Conservation (phyloP, 2,113 vertebrate genomes). For the Aptenodytes forsteri region DNA sequence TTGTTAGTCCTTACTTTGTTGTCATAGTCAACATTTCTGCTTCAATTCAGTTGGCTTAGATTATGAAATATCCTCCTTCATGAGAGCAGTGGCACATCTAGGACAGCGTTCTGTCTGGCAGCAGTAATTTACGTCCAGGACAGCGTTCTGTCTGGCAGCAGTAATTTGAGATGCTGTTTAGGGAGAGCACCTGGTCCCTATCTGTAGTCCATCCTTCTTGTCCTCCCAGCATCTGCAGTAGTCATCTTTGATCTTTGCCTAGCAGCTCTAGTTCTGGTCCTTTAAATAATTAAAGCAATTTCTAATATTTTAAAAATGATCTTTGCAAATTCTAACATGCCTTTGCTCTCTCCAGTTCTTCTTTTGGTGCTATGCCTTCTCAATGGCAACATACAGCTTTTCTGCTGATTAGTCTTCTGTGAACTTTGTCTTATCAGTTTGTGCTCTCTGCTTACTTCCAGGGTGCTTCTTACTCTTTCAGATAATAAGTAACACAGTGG, state of each 20-base stretch:
- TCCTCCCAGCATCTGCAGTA: neutral
- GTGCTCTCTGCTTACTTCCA: neutral
- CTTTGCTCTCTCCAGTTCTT: neutral
- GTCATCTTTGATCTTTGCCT: neutral
- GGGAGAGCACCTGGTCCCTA: neutral
- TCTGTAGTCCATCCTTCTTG: neutral
- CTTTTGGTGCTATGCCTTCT: neutral
- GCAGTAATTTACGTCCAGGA: neutral
- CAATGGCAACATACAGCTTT: neutral
- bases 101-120: neutral
- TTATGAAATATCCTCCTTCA: neutral
- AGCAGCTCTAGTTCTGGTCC: neutral
- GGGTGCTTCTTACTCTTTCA: neutral
- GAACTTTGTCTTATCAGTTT: neutral
- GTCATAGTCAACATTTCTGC: neutral
- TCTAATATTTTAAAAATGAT: neutral
- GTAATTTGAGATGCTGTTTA: neutral
- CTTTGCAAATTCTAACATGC: neutral
- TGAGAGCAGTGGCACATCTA: neutral
- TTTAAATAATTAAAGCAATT: neutral
- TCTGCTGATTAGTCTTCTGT: neutral
- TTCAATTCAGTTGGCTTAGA: neutral
- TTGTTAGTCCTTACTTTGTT: neutral
- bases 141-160: neutral
- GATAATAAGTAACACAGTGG: neutral